Percentiles rank a stretch among this genome's conserved stretches.
Evolutionary conservation across 2,113 vertebrate genomes (phyloP).

Genomic region (Myotis brandtii): DNA sequence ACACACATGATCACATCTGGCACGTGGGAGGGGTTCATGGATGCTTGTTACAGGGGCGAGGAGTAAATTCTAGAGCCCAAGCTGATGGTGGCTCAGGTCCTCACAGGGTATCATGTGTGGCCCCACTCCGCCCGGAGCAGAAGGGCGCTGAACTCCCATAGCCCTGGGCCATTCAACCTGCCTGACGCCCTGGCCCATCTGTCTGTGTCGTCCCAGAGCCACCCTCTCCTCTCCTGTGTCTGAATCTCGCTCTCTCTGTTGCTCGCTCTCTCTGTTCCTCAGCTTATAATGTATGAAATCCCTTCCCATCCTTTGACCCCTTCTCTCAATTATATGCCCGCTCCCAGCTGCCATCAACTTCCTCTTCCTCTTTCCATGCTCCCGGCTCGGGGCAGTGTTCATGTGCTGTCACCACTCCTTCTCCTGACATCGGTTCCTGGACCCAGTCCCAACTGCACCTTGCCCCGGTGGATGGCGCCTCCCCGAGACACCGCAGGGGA

Average conservation of each 20-base stretch:
- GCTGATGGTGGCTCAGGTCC: too few relatives aligned
- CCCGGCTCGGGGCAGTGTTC: background rate
- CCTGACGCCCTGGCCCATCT: background rate
- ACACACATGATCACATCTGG: too few relatives aligned
- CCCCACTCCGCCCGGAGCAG: background rate
- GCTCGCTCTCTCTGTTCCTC: background rate
- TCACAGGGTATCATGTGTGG: background rate
- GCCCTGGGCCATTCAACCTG: background rate
- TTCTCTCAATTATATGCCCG: background rate
- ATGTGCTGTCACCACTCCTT: background rate
- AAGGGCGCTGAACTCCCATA: background rate
- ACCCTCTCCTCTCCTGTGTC: background rate
- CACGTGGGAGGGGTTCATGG: too few relatives aligned
- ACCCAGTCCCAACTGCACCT: background rate
- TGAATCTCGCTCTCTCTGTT: background rate
- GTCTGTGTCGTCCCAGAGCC: background rate
- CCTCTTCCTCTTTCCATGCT: background rate
- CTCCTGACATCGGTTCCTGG: background rate
- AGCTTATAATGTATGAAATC: background rate
- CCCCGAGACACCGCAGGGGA: background rate
- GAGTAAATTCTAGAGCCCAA: too few relatives aligned
- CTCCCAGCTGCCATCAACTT: background rate
- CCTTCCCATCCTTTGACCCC: background rate
- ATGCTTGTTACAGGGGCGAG: too few relatives aligned
- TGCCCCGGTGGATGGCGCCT: rapidly evolving